These are phyloP conservation scores for Saccostrea cuccullata DNA, from an alignment of 1,140 invertebrate genomes.

Conservation along the genomic window DNA sequence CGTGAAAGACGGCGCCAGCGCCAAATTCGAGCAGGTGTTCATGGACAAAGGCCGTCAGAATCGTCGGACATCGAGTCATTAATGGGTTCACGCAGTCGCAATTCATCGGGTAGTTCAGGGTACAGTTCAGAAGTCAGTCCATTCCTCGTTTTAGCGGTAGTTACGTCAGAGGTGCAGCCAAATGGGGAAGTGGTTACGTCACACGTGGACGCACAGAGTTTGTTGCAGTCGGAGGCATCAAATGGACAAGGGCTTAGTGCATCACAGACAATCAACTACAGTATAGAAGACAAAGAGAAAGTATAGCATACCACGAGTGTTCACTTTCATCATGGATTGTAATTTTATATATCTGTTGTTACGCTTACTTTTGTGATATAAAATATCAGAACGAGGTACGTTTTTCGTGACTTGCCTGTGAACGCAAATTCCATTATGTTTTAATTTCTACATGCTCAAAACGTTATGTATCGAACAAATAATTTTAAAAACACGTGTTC, in stretches of 20 bases:
- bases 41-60: background rate
- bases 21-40: no score
- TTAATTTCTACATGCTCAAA: background rate
- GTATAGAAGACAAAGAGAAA: background rate
- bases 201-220: slow-evolving; percentile 53
- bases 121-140: slow-evolving; percentile 39
- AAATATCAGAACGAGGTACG: background rate
- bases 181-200: slow-evolving; percentile 47
- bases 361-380: background rate
- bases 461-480: no score
- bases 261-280: slow-evolving; percentile 3
- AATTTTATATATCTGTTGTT: background rate
- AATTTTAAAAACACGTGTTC: no score
- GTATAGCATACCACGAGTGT: background rate
- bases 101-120: slow-evolving; percentile 47
- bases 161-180: slow-evolving; percentile 39
- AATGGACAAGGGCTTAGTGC: background rate
- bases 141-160: slow-evolving; percentile 41
- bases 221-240: slow-evolving; percentile 35
- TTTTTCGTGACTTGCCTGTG: background rate
- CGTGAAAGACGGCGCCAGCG: background rate
- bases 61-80: slow-evolving; percentile 44
- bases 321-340: background rate
- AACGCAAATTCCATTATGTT: background rate
- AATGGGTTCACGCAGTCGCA: slow-evolving; percentile 41